Percentiles rank a stretch among this genome's conserved stretches.
Evolutionary conservation across 2,113 vertebrate species (phyloP).

Genomic region (Myiagra hebetior): DNA sequence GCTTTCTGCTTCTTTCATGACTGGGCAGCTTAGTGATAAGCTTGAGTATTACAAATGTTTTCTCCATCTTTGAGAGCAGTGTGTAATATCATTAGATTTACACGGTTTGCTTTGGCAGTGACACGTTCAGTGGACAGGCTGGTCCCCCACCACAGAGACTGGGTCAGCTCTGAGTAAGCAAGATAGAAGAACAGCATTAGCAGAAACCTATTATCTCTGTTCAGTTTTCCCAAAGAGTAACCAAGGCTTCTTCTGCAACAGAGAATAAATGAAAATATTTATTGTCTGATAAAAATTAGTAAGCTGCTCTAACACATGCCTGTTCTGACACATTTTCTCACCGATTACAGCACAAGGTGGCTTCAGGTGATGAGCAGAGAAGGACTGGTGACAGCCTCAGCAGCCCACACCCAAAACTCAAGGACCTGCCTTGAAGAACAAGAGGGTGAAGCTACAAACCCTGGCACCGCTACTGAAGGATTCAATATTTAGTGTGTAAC

Average conservation of each 20-base stretch:
- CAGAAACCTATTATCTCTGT: slow-evolving; percentile 17
- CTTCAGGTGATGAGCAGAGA: neutral
- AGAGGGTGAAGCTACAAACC: neutral
- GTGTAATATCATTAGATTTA: neutral
- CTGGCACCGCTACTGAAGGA: accelerated
- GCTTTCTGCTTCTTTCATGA: neutral
- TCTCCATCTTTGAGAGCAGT: slow-evolving; percentile 28
- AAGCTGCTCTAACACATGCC: neutral
- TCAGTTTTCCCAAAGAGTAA: slow-evolving; percentile 38
- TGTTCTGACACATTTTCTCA: neutral
- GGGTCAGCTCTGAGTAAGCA: slow-evolving; percentile 1
- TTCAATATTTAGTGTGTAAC: neutral
- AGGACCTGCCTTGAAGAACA: neutral
- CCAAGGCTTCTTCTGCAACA: neutral
- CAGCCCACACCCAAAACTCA: neutral
- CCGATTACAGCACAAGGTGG: accelerated
- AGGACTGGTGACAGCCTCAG: neutral
- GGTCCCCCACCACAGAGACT: neutral
- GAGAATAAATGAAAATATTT: slow-evolving; percentile 35
- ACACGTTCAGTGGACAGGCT: neutral
- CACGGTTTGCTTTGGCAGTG: slow-evolving; percentile 27
- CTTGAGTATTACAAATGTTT: slow-evolving; percentile 5
- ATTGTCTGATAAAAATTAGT: slow-evolving; percentile 28
- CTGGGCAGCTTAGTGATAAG: slow-evolving; percentile 41
- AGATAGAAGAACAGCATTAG: slow-evolving; percentile 44